Base-by-base conservation (phyloP, 2,888 invertebrate species). In the Hypercompe scribonia region DNA sequence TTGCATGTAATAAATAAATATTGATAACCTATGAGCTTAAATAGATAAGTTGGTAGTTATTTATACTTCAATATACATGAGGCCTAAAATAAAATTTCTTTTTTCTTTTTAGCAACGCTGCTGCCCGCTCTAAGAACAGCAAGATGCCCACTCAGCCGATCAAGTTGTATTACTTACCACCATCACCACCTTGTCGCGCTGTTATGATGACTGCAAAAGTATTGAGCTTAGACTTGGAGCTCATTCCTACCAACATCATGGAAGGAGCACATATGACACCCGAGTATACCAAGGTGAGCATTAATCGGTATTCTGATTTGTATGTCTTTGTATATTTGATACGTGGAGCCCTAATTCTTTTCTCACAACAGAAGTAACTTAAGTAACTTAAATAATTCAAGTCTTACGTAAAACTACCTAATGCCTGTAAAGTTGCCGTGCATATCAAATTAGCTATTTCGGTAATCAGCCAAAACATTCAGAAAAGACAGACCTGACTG, bases 151-250 rank as follows among this genome's bases (percentile, higher is more conserved):
- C 76, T 11, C 87, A 92, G 50, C 90, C 92, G 0, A 95, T 97
- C 82, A 97, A 97, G 87, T 87, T 97, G 68, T 97, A 97, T 88
- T 97, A 96, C 87, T 81, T 96, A 10, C 96, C 96, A 0, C 93
- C 96, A 0, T 97, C 97, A 61, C 96, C 97, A 0, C 97, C 97
- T 0, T 96, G 96, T 83, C 94, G 97, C 5, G 90, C 97, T 0
- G 96, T 97, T 13, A 94, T 97, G 90, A 93, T 97, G 94, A 90
- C 96, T 5, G 97, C 97, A 1, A 96, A 94, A 83, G 96, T 96
- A 13, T 84, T 97, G 24, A 97, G 97, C 0, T 85, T 97, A 34
- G 96, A 97, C 66, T 89, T 97, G 68, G 97, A 97, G 71, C 87
- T 97, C 50, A 96, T 97, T 79, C 84, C 93, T 4, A 92, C 97